Conservation (phyloP, 2,113 vertebrate genomes). For the Brachyhypopomus gauderio region DNA sequence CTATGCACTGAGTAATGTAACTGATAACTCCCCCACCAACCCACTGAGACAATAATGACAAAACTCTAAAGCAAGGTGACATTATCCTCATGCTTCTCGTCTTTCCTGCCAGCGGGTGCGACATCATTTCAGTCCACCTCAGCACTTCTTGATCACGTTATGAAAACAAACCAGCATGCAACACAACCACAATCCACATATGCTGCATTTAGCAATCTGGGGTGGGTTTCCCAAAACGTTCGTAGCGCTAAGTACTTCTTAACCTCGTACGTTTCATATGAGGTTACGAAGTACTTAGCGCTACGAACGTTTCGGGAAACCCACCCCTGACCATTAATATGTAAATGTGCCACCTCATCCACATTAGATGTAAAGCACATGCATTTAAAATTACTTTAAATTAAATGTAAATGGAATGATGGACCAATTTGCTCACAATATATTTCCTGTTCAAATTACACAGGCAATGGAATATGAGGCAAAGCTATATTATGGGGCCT, state of each 20-base stretch:
- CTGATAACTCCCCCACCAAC: not conserved
- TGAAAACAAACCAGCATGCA: constrained; percentile 39
- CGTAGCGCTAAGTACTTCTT: too few relatives aligned
- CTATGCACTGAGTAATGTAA: not conserved
- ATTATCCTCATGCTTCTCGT: constrained; percentile 41
- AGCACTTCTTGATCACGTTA: constrained; percentile 35
- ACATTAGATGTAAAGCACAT: not conserved
- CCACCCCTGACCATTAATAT: too few relatives aligned
- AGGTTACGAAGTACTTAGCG: too few relatives aligned
- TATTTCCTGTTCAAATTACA: constrained; percentile 12
- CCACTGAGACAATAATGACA: not conserved
- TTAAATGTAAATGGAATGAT: constrained; percentile 15
- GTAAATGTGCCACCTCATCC: not conserved
- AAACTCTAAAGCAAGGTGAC: constrained; percentile 39
- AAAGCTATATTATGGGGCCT: constrained; percentile 1
- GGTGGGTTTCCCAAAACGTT: too few relatives aligned
- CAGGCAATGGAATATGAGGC: constrained; percentile 31
- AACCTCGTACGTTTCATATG: too few relatives aligned
- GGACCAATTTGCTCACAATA: constrained; percentile 11
- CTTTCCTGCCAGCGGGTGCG: constrained; percentile 34
- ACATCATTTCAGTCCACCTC: constrained; percentile 41
- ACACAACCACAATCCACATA: constrained; percentile 10
- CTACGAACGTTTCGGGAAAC: too few relatives aligned
- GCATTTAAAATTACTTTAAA: constrained; percentile 22
- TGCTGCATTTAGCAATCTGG: constrained; percentile 22